These are phyloP conservation scores for Tonatia bakeri DNA, from an alignment of 2,113 vertebrate genomes.

Conservation along the genomic window DNA sequence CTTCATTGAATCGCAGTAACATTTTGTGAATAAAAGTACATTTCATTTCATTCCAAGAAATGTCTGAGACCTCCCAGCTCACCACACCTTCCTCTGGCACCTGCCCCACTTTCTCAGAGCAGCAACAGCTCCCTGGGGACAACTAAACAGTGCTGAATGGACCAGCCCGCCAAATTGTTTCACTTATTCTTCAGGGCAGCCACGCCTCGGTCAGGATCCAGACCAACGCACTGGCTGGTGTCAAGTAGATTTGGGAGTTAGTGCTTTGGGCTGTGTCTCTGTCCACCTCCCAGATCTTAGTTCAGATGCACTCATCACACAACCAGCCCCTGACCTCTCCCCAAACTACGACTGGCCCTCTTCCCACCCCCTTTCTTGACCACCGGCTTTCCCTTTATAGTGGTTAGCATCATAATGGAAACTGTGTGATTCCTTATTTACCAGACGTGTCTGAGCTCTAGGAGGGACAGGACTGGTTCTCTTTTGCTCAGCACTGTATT, in stretches of 20 bases:
- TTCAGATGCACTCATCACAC: neutral
- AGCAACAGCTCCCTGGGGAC: neutral
- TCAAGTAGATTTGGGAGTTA: neutral
- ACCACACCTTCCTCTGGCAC: neutral
- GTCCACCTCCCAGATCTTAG: neutral
- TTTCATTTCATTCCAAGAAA: neutral
- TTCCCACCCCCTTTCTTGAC: neutral
- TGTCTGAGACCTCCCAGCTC: neutral
- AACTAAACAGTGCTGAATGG: neutral
- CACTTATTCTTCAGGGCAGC: neutral
- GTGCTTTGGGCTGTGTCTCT: neutral
- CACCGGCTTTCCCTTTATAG: neutral
- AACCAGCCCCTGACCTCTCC: neutral
- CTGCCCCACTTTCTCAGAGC: neutral
- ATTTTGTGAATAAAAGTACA: neutral
- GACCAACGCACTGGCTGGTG: neutral
- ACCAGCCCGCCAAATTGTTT: neutral
- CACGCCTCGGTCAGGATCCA: neutral
- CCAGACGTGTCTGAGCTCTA: neutral
- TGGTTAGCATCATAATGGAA: neutral
- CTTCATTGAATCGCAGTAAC: neutral
- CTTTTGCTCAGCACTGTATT: neutral
- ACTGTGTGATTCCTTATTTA: neutral
- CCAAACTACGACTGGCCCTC: neutral
- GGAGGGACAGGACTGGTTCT: neutral